Base-by-base conservation (phyloP, 2,113 vertebrate species). In the Seriola dumerili region DNA sequence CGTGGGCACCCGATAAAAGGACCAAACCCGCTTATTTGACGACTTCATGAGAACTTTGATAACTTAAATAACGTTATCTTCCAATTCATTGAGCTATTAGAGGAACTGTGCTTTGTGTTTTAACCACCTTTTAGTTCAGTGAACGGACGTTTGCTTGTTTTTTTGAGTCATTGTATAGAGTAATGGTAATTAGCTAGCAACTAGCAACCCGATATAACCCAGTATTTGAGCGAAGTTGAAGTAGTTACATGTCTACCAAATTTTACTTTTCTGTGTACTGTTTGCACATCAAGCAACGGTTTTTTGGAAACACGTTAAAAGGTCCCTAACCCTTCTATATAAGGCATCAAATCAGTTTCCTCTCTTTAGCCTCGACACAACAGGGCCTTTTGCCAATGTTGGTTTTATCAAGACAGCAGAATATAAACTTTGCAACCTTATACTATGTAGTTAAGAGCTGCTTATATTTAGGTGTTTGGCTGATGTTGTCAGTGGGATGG, bases 381-480 rank as follows among this genome's bases (percentile, higher is more conserved):
- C 23, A 36, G 8, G 66, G 21, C 32, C 32, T 82, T 61, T 68
- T 17, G 42, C 69, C 66, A 88, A 62, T 81, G 76, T 79, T 86
- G 36, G 65, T 78, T 79, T 87, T 70, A 54, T 44, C 32, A 44
- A 72, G 38, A 42, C 59, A 50, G 9, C 34, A 67, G 34, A 85
- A n/a, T 81, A 62, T 48, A 80, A 80, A 89, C 36, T 72, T 72
- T 85, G 80, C 57, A 89, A 89, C 72, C 11, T 14, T 79, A 86
- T 25, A 66, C 70, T 64, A 58, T 23, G 61, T 59, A 40, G 65
- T 59, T 81, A 66, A 48, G 40, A 87, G 64, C 70, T 73, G 72
- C 72, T 84, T 85, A 89, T 87, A 88, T 89, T 91, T 85, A 84
- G 88, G 58, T 38, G 29, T 67, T 67, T 84, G 54, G 76, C 80